Percentiles rank a stretch among this genome's conserved stretches.
Conservation (phyloP, 2,888 invertebrate species). For the Halictus ligatus region DNA sequence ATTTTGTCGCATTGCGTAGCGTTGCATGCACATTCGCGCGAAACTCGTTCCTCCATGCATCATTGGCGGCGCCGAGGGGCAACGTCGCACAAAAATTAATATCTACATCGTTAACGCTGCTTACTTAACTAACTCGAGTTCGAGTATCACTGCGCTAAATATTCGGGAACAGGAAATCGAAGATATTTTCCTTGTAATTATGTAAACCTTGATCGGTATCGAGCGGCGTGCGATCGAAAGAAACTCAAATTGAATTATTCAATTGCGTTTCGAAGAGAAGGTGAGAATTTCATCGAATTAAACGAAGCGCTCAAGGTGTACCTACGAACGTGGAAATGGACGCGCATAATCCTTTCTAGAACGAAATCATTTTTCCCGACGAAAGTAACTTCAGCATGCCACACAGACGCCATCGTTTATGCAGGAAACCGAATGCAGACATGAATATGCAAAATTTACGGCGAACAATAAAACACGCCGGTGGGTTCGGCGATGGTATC, state of each 20-base stretch:
- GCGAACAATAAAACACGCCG: not conserved
- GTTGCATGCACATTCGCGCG: constrained; percentile 31
- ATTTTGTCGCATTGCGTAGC: constrained; percentile 41
- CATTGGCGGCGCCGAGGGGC: constrained; percentile 19
- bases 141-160: not conserved
- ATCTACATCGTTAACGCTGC: not conserved
- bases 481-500: not conserved
- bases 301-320: not conserved
- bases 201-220: not conserved
- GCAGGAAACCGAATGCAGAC: constrained; percentile 9
- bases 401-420: not conserved
- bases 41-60: constrained; percentile 27
- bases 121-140: not conserved
- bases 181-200: not conserved
- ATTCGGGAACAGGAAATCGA: not conserved
- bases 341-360: not conserved
- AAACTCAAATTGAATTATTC: not conserved
- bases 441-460: constrained; percentile 14
- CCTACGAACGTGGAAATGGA: not conserved
- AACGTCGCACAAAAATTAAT: constrained; percentile 8
- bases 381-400: not conserved
- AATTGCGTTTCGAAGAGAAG: not conserved
- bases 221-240: not conserved
- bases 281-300: not conserved
- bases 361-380: not conserved